Evolutionary conservation across 2,797 vertebrate genomes (phyloP).

Genomic region (Pteronotus mesoamericanus): DNA sequence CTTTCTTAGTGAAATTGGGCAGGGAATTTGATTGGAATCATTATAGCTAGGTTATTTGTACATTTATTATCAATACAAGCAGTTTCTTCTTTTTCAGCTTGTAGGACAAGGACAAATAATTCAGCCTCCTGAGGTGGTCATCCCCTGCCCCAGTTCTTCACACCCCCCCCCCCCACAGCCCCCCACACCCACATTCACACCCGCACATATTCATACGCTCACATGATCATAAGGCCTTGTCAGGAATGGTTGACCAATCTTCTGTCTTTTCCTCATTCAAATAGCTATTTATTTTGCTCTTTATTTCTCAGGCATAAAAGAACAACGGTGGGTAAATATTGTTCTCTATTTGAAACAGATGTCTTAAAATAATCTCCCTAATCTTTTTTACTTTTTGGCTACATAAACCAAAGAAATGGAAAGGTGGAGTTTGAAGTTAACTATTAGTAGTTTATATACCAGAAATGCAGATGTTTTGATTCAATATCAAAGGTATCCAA

Average conservation of each 20-base stretch:
- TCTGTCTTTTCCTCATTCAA: background rate
- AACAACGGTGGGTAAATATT: slow-evolving; percentile 54
- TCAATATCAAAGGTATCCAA: slow-evolving; percentile 24
- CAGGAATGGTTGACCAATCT: background rate
- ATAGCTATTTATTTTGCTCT: background rate
- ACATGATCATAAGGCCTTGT: background rate
- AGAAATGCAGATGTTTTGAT: slow-evolving; percentile 58
- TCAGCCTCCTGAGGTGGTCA: background rate
- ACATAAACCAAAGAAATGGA: slow-evolving; percentile 50
- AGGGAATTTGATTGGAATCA: slow-evolving; percentile 33
- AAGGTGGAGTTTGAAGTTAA: slow-evolving; percentile 36
- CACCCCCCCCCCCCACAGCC: background rate
- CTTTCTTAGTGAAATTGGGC: background rate
- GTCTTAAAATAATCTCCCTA: background rate
- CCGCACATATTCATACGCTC: background rate
- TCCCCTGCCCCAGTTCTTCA: background rate
- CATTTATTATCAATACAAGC: background rate
- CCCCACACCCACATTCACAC: background rate
- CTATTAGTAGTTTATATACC: slow-evolving; percentile 42
- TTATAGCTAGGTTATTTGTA: background rate
- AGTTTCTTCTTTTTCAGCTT: slow-evolving; percentile 9
- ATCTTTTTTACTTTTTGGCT: slow-evolving; percentile 34
- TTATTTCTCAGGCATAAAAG: background rate
- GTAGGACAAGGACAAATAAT: background rate
- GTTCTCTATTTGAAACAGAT: slow-evolving; percentile 31